Evolutionary conservation across 2,797 vertebrate species (phyloP), one percentile per base, ranked within the genome.

Genomic region (Megalops cyprinoides): DNA sequence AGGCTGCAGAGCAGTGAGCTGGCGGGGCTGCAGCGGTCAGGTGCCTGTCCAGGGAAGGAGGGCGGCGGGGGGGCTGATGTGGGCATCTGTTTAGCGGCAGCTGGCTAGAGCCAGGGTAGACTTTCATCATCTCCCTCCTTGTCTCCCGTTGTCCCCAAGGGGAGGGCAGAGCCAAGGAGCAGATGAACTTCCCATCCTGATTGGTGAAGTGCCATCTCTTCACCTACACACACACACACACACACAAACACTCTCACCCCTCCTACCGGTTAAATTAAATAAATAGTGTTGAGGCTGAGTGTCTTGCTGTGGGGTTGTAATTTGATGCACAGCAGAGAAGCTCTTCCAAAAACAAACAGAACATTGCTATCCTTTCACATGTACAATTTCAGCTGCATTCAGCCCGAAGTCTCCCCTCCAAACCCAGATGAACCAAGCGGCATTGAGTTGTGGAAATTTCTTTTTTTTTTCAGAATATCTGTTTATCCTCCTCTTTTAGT

Each of bases 31-130:
- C 12, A 15, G 20, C 46, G 85, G 89, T 90, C 90, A 88, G 86
- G 85, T 92, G 89, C 90, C 87, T 74, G 31, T 20, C 80, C 79
- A 80, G 77, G 65, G 81, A 84, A 88, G 82, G 15, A 34, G 23
- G 42, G 39, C 15, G 42, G 1, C n/a, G 7, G 34, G n/a, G 20
- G 69, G 69, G 56, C 60, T 46, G 12, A 65, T 83, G 88, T 79
- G 80, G 86, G 86, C 85, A 87, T 88, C 84, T 81, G 46, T 88
- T 86, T 87, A 86, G 84, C 69, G 75, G 49, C 20, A 53, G 34
- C 65, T 48, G 34, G 42, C 55, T 51, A 71, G 65, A 65, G 53
- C 49, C 42, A 6, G 28, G 56, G 71, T 65, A 23, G 65, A 48
- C 65, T 37, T 79, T 58, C 67, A 12, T 42, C 34, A 25, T 79